phyloP scores from a whole-genome alignment of 2,888 invertebrate genomes.

The Caenorhabditis wallacei region DNA sequence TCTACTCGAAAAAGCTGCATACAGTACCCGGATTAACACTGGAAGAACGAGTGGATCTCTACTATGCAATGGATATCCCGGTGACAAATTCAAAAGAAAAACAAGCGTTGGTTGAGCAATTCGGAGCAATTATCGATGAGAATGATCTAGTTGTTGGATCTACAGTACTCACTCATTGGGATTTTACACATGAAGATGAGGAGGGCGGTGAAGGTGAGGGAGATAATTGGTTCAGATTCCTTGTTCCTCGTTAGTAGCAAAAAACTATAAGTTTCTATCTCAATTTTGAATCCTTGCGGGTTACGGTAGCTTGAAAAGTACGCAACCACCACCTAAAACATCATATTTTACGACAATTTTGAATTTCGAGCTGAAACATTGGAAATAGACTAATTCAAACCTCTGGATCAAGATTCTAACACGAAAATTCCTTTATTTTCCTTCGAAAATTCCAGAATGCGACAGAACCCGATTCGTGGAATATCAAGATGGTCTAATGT shows the following conservation, averaged over 20 bases:
- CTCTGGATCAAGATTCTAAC: too few relatives aligned
- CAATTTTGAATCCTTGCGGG: too few relatives aligned
- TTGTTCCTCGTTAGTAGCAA: too few relatives aligned
- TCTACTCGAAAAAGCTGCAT: background rate
- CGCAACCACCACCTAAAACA: too few relatives aligned
- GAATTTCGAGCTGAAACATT: too few relatives aligned
- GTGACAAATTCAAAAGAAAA: background rate
- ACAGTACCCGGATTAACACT: background rate
- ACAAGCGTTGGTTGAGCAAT: background rate
- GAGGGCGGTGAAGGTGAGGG: background rate
- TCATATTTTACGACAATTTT: too few relatives aligned
- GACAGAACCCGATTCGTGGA: conserved; percentile 7
- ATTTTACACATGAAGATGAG: conserved; percentile 8
- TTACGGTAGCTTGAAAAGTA: too few relatives aligned
- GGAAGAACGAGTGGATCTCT: conserved; percentile 10
- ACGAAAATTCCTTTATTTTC: background rate
- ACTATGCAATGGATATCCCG: conserved; percentile 19
- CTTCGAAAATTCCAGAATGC: background rate
- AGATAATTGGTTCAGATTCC: too few relatives aligned
- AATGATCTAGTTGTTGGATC: conserved; percentile 4
- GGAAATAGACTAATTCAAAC: too few relatives aligned
- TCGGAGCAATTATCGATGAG: background rate
- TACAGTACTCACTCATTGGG: conserved; percentile 5
- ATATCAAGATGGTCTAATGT: conserved; percentile 23
- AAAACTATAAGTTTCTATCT: too few relatives aligned